A percentile compares a stretch with the other conserved stretches of the same genome.
Conservation (phyloP, 2,888 invertebrate genomes). For the Drosophila paramelanica region DNA sequence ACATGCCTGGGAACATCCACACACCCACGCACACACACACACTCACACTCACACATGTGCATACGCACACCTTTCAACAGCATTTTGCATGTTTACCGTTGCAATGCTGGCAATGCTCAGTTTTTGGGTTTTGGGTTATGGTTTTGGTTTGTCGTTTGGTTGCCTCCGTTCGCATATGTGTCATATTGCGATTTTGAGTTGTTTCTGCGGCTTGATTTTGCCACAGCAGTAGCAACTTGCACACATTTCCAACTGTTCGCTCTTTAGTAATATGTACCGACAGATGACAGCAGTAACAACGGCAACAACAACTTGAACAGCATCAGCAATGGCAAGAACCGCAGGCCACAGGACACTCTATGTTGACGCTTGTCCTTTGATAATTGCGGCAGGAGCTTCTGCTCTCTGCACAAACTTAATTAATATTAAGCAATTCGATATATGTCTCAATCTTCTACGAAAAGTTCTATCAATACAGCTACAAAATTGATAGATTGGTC, state of each 20-base stretch:
- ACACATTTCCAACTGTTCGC: conserved; percentile 10
- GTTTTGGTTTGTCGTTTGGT: conserved; percentile 64
- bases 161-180: conserved; percentile 66
- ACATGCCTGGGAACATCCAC: conserved; percentile 5
- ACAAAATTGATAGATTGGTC: too few species aligned
- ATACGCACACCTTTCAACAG: conserved; percentile 51
- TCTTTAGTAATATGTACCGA: conserved; percentile 45
- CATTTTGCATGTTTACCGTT: conserved; percentile 65
- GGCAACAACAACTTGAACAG: conserved; percentile 17
- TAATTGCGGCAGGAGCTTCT: conserved; percentile 15
- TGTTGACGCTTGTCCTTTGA: conserved; percentile 26
- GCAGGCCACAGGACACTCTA: conserved; percentile 33
- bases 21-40: conserved; percentile 2
- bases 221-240: conserved; percentile 46
- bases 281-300: conserved; percentile 44
- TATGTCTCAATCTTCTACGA: neutral
- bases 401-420: conserved; percentile 24
- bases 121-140: conserved; percentile 50
- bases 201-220: conserved; percentile 69
- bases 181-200: conserved; percentile 80
- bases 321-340: conserved; percentile 26
- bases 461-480: too few species aligned
- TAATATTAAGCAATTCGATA: conserved; percentile 10
- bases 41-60: conserved; percentile 10
- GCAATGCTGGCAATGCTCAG: conserved; percentile 46